A percentile compares a stretch with the other conserved stretches of the same genome.
Conservation (phyloP, 2,797 vertebrate species). For the Gobio occitaniae region DNA sequence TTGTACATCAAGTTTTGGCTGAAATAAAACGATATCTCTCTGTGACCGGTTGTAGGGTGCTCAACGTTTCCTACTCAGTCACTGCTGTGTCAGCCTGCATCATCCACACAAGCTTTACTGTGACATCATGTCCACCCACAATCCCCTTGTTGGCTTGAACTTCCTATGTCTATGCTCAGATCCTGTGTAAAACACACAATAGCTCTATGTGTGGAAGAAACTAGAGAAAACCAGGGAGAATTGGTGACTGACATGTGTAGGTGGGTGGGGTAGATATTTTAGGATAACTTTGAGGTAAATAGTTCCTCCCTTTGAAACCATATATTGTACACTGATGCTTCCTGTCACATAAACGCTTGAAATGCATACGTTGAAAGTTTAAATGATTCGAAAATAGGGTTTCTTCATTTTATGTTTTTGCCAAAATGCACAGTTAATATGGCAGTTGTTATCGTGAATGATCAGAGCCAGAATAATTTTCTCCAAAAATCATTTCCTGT, state of each 20-base stretch:
- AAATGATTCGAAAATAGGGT: neutral
- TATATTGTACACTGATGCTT: conserved; percentile 20
- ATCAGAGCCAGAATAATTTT: conserved; percentile 16
- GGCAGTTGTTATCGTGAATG: neutral
- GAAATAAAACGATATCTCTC: neutral
- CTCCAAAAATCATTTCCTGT: conserved; percentile 7
- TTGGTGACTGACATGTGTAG: conserved; percentile 45
- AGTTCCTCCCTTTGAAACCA: conserved; percentile 33
- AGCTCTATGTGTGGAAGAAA: conserved; percentile 46
- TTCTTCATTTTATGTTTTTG: neutral
- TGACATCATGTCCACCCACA: conserved; percentile 50
- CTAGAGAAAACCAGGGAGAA: conserved; percentile 39
- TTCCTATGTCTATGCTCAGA: conserved; percentile 40
- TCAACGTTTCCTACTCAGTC: neutral
- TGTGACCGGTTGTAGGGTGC: neutral
- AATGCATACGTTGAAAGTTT: neutral
- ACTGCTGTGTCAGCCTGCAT: conserved; percentile 30
- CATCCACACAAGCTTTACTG: conserved; percentile 47
- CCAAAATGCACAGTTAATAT: conserved; percentile 1
- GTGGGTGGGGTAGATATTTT: conserved; percentile 34
- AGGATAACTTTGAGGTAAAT: conserved; percentile 6
- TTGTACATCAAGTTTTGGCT: neutral
- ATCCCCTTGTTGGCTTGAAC: conserved; percentile 40
- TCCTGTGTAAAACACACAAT: conserved; percentile 38
- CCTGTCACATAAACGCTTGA: conserved; percentile 16